phyloP scores from a whole-genome alignment of 2,888 invertebrate species.

The Rhopalosiphum nymphaeae region DNA sequence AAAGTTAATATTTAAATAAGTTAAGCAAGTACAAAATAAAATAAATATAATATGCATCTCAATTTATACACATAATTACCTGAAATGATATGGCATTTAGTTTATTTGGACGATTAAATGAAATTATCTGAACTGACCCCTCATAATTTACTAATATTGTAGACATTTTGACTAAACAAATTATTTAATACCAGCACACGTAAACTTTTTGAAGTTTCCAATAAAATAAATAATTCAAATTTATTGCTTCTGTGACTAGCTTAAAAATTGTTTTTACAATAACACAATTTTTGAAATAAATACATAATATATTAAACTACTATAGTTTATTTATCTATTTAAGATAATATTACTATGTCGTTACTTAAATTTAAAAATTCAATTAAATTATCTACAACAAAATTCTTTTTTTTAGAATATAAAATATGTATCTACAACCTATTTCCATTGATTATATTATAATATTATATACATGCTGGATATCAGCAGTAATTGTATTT shows the following conservation, averaged over 20 bases:
- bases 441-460: not conserved
- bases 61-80: constrained; percentile 18
- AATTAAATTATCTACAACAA: not conserved
- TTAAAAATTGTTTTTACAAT: not conserved
- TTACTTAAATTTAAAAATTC: not conserved
- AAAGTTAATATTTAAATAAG: constrained; percentile 1
- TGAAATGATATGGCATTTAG: constrained; percentile 47
- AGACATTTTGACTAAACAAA: constrained; percentile 29
- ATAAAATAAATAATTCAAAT: not conserved
- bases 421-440: not conserved
- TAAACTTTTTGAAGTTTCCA: not conserved
- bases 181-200: not conserved
- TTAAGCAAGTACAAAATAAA: not conserved
- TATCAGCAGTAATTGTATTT: not conserved
- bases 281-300: not conserved
- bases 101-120: constrained; percentile 58
- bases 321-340: not conserved
- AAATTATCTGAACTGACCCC: constrained; percentile 27
- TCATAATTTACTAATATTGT: constrained; percentile 36
- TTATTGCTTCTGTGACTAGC: not conserved
- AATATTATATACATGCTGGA: not conserved
- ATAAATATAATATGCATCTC: not conserved
- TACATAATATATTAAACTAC: not conserved
- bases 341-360: not conserved
- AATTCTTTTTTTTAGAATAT: not conserved